Base-by-base conservation (phyloP, 2,113 vertebrate genomes). In the Gallinago media region DNA sequence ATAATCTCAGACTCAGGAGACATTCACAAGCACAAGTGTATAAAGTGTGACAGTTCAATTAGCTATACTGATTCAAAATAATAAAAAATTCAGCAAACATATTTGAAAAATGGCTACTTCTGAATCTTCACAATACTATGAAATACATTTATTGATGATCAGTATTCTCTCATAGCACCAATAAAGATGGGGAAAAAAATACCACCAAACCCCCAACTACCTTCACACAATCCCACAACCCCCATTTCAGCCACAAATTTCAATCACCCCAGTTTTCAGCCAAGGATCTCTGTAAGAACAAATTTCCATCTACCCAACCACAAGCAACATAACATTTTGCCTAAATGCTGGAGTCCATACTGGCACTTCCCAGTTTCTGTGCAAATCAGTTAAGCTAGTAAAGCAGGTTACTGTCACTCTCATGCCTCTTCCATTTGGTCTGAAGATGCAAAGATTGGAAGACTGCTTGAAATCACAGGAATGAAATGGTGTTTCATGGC, bases 251-350 rank as follows among this genome's bases (percentile, higher is more conserved):
- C 21, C 63, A 80, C 25, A 44, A 47, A 90, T 65, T 82, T 65
- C 46, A 36, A 2, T 25, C 3, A 19, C 9, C 13, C 3, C 1
- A 0, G 29, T 32, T 25, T 76, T 78, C 15, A 65, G 1, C 26
- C 25, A 81, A 81, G 21, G 25, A 3, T 46, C 40, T 67, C 72
- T 36, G 2, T 8, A 82, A 36, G 47, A 85, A 32, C 18, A 74
- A 25, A 80, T 19, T 86, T 77, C 55, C 32, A 50, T 34, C 62
- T 59, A 46, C 42, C 29, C 29, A 78, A 81, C 10, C 14, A 50
- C 11, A 79, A 3, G 13, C 15, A 81, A 88, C 2, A 4, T 5
- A 27, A 52, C 16, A 49, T 34, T 81, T 63, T 59, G 40, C 25
- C 50, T 58, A 70, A 93, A 88, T 50, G 54, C 25, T 76, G 15